Evolutionary conservation across 2,113 vertebrate genomes (phyloP), one percentile per base, ranked within the genome.

Genomic region (Hirundichthys speculiger): DNA sequence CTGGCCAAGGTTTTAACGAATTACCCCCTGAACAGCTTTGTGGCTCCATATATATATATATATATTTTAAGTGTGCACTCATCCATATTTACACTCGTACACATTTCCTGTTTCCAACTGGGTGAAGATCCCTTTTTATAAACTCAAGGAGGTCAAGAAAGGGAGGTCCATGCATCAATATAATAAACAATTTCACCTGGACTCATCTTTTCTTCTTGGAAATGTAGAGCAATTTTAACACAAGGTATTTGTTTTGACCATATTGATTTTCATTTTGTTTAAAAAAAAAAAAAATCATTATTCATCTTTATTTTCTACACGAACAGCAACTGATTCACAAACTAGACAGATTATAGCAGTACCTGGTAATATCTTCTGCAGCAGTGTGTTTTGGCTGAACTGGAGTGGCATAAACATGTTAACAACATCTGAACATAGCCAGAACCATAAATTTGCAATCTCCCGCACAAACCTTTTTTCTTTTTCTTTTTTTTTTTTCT

Each of bases 1-100:
- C 78, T 82, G 81, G 77, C 71, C 60, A 38, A 61, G 75, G 59
- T 76, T 87, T 63, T 59, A 43, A 22, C 19, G 15, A 66, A 84
- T 85, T 72, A 76, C 73, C 65, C 78, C 67, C 55, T 66, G 66
- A 79, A 62, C 73, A 60, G 65, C 68, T 79, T 40, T 63, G 74
- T 45, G 68, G 53, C 22, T 57, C 47, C n/a, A n/a, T n/a, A n/a
- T 22, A 69, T 86, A 83, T 79, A 72, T 84, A 75, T 38, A 16
- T 41, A 15, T 41, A 41, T 41, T 22, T 70, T 22, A 47, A 30
- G 56, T 63, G 55, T 60, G 70, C 63, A 34, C 59, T 43, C 63
- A 74, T 54, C 24, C 45, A 61, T 43, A 20, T 25, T 38, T 46
- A 19, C 38, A 19, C 46, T 38, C 58, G 18, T 4, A 20, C 1